Conservation (phyloP, 2,113 vertebrate species). For the Pterocles gutturalis region DNA sequence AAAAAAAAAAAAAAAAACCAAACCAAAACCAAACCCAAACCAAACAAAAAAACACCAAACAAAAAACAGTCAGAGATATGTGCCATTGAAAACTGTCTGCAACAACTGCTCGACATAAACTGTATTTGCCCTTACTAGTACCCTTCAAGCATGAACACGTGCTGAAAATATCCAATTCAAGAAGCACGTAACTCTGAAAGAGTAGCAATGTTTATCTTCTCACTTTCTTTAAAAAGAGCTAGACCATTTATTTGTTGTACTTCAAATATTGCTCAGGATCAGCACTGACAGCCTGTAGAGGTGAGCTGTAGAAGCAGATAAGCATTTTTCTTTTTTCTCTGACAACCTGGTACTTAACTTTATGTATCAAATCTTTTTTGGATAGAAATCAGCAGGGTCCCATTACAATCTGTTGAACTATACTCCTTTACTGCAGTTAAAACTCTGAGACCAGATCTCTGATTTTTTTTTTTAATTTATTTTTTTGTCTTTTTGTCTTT, state of each 20-base stretch:
- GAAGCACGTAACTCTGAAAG: neutral
- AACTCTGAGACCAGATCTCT: neutral
- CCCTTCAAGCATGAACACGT: neutral
- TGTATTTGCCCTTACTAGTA: neutral
- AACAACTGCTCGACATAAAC: neutral
- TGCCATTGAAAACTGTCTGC: neutral
- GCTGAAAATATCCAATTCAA: neutral
- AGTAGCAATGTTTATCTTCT: neutral
- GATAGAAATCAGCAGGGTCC: neutral
- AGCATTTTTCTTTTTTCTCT: neutral
- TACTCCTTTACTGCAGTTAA: neutral
- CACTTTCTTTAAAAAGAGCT: neutral
- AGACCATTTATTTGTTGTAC: neutral
- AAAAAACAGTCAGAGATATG: neutral
- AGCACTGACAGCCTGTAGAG: neutral
- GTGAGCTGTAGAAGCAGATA: rapidly evolving
- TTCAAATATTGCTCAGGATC: neutral
- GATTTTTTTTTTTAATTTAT: neutral
- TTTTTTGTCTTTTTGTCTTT: neutral
- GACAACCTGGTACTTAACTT: neutral
- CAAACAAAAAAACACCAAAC: neutral
- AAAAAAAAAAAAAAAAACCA: neutral
- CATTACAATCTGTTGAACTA: neutral
- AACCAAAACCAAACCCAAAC: no score
- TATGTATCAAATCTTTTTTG: neutral